Evolutionary conservation across 30 jellyfish, hydroid and myxozoan genomes (phyloP).

Genomic region (Hydractinia symbiolongicarpus): DNA sequence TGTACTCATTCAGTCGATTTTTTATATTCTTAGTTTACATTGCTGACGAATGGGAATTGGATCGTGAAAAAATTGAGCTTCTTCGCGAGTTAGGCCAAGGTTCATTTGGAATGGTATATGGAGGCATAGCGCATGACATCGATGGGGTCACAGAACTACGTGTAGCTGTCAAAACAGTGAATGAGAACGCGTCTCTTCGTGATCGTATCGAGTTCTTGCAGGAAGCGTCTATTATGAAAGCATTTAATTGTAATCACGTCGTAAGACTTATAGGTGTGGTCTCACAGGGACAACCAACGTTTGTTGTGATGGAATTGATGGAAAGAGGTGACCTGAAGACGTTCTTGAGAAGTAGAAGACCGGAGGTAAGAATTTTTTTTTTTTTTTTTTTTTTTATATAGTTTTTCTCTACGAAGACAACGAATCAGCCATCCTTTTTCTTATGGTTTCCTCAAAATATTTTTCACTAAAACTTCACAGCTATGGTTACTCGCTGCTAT

Average conservation of each 20-base stretch:
- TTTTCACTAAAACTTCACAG: too few relatives aligned
- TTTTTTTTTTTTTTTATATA: too few relatives aligned
- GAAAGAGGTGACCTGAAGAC: slow-evolving; percentile 90
- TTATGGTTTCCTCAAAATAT: too few relatives aligned
- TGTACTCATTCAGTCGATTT: too few relatives aligned
- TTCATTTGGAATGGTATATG: slow-evolving; percentile 94
- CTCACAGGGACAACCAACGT: slow-evolving; percentile 96
- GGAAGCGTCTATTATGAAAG: slow-evolving; percentile 97
- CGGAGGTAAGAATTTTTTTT: slow-evolving; percentile 51
- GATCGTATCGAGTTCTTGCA: slow-evolving; percentile 88
- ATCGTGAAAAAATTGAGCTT: slow-evolving; percentile 80
- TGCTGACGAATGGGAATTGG: slow-evolving; percentile 98
- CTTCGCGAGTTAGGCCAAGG: slow-evolving; percentile 95
- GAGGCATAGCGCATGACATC: slow-evolving; percentile 87
- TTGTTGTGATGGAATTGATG: slow-evolving; percentile 98
- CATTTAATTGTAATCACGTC: slow-evolving; percentile 76
- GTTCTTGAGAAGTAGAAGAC: slow-evolving; percentile 72
- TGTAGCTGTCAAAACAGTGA: slow-evolving; percentile 94
- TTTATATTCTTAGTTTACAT: slow-evolving; percentile 51
- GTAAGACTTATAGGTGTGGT: slow-evolving; percentile 76
- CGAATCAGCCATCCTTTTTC: too few relatives aligned
- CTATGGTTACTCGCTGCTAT: too few relatives aligned
- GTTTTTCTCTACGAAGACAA: too few relatives aligned
- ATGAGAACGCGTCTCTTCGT: slow-evolving; percentile 81
- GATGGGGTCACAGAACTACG: slow-evolving; percentile 52